These are phyloP conservation scores for Harpagoxenus sublaevis DNA, from an alignment of 2,888 invertebrate species.

Conservation along the genomic window DNA sequence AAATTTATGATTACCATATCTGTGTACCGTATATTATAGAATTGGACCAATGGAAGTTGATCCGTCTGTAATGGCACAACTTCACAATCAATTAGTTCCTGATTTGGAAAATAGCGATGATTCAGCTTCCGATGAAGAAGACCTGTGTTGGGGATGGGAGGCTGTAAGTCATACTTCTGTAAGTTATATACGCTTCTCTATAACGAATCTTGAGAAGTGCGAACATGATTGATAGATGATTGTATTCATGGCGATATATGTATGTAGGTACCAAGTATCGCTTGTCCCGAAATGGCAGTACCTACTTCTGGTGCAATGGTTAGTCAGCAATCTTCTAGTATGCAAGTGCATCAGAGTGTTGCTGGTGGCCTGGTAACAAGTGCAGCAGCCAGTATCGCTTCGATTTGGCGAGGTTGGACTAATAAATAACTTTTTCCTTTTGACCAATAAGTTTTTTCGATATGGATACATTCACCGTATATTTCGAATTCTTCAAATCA, in stretches of 20 bases:
- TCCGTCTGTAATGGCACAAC: constrained; percentile 87
- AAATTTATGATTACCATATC: not conserved
- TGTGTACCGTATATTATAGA: constrained; percentile 80
- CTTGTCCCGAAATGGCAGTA: constrained; percentile 87
- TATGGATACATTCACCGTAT: constrained; percentile 47
- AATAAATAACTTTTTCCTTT: constrained; percentile 86
- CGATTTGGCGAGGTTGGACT: constrained; percentile 92
- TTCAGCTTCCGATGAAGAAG: constrained; percentile 91
- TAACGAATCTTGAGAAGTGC: not conserved
- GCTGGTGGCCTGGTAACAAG: constrained; percentile 93
- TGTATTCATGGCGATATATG: not conserved
- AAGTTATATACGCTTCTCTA: not conserved
- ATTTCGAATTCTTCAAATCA: constrained; percentile 56
- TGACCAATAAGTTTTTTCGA: constrained; percentile 64
- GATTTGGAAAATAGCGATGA: constrained; percentile 90
- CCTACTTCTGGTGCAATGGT: constrained; percentile 83
- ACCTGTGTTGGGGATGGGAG: constrained; percentile 94
- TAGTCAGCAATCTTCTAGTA: constrained; percentile 83
- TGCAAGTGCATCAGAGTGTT: constrained; percentile 87
- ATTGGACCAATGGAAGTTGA: constrained; percentile 89
- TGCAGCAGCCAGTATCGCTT: constrained; percentile 93
- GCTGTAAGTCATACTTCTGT: constrained; percentile 87
- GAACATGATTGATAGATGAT: not conserved
- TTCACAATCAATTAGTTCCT: constrained; percentile 89
- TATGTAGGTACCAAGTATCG: constrained; percentile 87